Evolutionary conservation across 2,888 invertebrate species (phyloP).

Genomic region (Oxycera nigricornis): DNA sequence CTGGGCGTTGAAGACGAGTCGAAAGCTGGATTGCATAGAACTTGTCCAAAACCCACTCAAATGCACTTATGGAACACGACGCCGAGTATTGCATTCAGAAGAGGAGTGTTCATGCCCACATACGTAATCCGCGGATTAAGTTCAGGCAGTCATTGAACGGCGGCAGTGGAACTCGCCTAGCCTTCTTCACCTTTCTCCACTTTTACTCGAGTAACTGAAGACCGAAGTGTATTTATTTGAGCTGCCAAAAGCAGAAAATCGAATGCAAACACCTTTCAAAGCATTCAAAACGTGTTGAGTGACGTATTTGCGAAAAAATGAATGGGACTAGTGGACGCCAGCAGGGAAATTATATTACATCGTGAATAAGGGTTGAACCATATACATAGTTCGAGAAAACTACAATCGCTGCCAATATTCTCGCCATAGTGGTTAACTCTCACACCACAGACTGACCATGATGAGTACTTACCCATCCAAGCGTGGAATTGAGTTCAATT

Average conservation of each 20-base stretch:
- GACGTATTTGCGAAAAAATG: neutral
- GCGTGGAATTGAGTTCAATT: neutral
- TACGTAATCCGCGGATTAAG: constrained; percentile 21
- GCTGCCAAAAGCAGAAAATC: neutral
- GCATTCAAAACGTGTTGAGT: neutral
- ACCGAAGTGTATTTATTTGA: neutral
- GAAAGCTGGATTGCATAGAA: neutral
- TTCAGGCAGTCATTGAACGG: constrained; percentile 31
- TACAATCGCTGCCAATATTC: neutral
- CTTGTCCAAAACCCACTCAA: constrained; percentile 21
- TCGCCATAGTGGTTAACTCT: neutral
- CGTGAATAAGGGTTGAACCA: neutral
- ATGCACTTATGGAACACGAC: neutral
- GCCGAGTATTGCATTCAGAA: neutral
- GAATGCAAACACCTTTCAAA: neutral
- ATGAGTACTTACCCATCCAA: neutral
- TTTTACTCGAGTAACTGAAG: neutral
- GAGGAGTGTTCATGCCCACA: neutral
- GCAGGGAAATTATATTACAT: neutral
- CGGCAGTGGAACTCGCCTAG: neutral
- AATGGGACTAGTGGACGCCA: neutral
- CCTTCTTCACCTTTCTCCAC: neutral
- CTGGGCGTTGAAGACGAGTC: neutral
- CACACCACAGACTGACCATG: constrained; percentile 16
- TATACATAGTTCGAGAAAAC: neutral